Conservation (phyloP, 2,797 vertebrate genomes). For the Dipus sagitta region DNA sequence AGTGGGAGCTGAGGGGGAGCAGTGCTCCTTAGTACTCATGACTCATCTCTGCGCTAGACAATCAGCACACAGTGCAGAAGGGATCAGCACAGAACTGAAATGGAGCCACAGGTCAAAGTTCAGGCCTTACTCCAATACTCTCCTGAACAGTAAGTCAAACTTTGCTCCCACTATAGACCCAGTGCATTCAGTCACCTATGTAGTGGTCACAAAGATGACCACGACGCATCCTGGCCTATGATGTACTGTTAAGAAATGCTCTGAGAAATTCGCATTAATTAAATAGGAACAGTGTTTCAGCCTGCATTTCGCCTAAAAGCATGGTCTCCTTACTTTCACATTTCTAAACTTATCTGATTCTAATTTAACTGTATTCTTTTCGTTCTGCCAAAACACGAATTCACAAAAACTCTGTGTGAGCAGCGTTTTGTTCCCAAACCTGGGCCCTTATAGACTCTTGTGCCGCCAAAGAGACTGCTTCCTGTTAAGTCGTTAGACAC, state of each 20-base stretch:
- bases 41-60: background rate
- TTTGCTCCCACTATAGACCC: background rate
- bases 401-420: background rate
- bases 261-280: background rate
- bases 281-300: background rate
- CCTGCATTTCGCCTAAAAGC: background rate
- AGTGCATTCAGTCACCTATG: background rate
- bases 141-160: background rate
- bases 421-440: background rate
- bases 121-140: background rate
- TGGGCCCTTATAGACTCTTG: background rate
- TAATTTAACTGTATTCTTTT: conserved; percentile 37
- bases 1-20: background rate
- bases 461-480: conserved; percentile 44
- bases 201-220: background rate
- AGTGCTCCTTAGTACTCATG: background rate
- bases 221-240: background rate
- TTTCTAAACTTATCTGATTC: conserved; percentile 21
- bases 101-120: background rate
- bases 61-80: background rate
- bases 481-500: background rate
- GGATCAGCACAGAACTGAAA: background rate
- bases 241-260: background rate
- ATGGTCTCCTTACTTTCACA: conserved; percentile 16
- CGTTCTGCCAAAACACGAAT: background rate